Percentiles rank a stretch among this genome's conserved stretches.
These are phyloP conservation scores for Gymnothorax javanicus DNA, from an alignment of 2,797 vertebrate species.

Conservation along the genomic window DNA sequence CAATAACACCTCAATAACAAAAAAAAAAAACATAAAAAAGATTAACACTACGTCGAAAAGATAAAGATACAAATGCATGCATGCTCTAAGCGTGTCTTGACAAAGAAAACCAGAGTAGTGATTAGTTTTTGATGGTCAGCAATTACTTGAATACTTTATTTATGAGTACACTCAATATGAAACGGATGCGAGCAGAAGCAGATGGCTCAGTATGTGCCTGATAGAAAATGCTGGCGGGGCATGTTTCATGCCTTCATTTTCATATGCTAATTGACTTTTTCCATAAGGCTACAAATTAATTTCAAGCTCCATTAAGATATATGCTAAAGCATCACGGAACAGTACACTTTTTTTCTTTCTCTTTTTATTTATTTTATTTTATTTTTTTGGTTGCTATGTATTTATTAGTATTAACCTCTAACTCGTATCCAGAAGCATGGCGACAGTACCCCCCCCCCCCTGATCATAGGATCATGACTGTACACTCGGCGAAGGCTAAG, in stretches of 20 bases:
- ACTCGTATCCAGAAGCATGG: neutral
- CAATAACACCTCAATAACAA: too few species aligned
- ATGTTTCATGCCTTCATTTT: neutral
- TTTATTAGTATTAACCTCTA: neutral
- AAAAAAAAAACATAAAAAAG: too few species aligned
- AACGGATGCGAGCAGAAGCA: neutral
- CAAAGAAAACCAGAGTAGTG: too few species aligned
- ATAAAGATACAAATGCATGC: too few species aligned
- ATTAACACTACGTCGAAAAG: too few species aligned
- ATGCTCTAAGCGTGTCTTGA: too few species aligned
- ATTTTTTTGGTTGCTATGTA: neutral
- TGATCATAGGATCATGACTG: neutral
- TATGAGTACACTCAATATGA: neutral
- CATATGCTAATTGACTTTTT: conserved; percentile 14
- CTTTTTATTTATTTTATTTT: neutral
- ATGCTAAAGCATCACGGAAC: neutral
- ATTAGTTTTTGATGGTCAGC: too few species aligned
- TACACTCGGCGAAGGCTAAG: neutral
- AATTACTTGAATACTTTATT: neutral
- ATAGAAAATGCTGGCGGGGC: neutral
- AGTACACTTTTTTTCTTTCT: neutral
- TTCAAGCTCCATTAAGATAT: conserved; percentile 12
- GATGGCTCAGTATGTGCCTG: neutral
- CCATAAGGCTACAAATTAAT: conserved; percentile 9
- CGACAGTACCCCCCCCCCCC: neutral